Conservation (phyloP, 2,888 invertebrate genomes). For the Melanargia galathea region DNA sequence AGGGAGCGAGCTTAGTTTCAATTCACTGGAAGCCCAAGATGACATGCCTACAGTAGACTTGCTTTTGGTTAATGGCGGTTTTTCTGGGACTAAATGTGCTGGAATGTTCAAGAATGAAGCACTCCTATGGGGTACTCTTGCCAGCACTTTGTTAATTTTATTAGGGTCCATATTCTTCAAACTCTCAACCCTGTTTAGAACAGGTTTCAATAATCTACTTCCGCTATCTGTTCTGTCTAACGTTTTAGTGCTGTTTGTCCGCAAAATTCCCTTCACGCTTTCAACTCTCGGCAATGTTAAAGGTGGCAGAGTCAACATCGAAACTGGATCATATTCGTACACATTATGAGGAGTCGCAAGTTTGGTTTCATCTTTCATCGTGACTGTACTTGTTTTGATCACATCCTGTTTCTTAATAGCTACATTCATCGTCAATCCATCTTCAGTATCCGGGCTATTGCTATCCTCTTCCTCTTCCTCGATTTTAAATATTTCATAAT, state of each 20-base stretch:
- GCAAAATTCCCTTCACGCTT: constrained; percentile 71
- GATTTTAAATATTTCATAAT: constrained; percentile 75
- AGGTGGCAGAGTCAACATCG: constrained; percentile 62
- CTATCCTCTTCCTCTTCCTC: constrained; percentile 73
- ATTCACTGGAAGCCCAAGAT: constrained; percentile 56
- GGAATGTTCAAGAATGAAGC: constrained; percentile 78
- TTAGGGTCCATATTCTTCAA: constrained; percentile 70
- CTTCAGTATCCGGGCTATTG: constrained; percentile 67
- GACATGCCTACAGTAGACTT: constrained; percentile 72
- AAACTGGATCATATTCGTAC: constrained; percentile 69
- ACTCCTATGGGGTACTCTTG: constrained; percentile 74
- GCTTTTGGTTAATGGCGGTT: constrained; percentile 69
- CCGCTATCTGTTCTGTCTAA: constrained; percentile 67
- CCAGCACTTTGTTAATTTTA: constrained; percentile 69
- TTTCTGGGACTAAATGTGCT: constrained; percentile 66
- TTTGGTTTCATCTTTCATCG: constrained; percentile 73
- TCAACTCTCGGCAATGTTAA: constrained; percentile 69
- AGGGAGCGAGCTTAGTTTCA: constrained; percentile 67
- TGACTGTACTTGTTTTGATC: constrained; percentile 71
- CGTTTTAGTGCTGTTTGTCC: constrained; percentile 68
- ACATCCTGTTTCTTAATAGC: constrained; percentile 69
- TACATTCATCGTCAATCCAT: constrained; percentile 73
- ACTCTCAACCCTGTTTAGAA: constrained; percentile 71
- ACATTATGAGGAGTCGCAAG: constrained; percentile 67
- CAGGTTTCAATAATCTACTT: constrained; percentile 54